Evolutionary conservation across 1,140 invertebrate species (phyloP), one percentile per base, ranked within the genome.

Genomic region (Centruroides sculpturatus): DNA sequence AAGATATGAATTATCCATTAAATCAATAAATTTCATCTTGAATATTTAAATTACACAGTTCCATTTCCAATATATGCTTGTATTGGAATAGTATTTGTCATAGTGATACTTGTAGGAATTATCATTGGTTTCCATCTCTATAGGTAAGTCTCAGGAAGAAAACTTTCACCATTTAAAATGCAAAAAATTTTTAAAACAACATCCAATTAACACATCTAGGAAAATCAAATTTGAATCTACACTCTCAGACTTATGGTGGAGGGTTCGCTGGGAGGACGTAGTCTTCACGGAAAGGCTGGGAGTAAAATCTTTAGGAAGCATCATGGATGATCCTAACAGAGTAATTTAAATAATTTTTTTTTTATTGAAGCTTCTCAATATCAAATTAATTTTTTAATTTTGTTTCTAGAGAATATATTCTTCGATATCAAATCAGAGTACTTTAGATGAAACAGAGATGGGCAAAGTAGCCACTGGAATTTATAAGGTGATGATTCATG

Each of bases 171-270:
- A 23, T 23, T 23, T 23, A 23, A 23, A 23, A 23, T 23, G 23
- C 23, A 23, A 23, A 23, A 23, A 23, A 23, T 23, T 23, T 23
- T 0, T 23, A 23, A 23, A 23, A 23, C 2, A 23, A 23, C 23
- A 23, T 23, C 2, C 23, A 23, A 23, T 23, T 23, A 23, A 23
- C 23, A 23, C 23, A n/a, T 55, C 13, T 10, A 61, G 62, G 50
- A 60, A 65, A 60, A 53, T 70, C 6, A 56, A 51, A 12, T 59
- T 62, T 5, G 66, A 70, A 56, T 13, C 62, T 9, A 50, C 66
- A 41, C 53, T 70, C 10, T 59, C 55, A 8, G 64, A 68, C 50
- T 35, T 51, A 23, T 70, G 69, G 69, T 70, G 69, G 69, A 55
- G 64, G 50, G 56, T 70, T 4, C 55, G 66, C 13, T 70, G 58